Percentiles rank a stretch among this genome's conserved stretches.
Conservation (phyloP, 2,797 vertebrate species). For the Parauchenoglanis ngamensis region DNA sequence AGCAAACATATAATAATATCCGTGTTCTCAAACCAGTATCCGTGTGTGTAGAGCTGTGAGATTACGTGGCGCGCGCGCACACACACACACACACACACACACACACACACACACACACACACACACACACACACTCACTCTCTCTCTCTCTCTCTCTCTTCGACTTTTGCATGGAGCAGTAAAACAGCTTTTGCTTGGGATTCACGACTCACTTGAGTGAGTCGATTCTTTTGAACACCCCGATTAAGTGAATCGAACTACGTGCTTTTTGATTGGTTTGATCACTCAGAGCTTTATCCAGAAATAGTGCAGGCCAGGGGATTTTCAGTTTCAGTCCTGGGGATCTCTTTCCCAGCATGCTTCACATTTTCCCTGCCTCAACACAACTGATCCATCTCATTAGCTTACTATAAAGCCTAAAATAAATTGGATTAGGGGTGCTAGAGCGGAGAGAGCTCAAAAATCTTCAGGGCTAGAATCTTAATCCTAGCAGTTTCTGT, state of each 20-base stretch:
- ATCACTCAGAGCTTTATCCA: not conserved
- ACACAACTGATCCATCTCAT: not conserved
- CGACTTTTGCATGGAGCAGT: not conserved
- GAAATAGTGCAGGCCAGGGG: not conserved
- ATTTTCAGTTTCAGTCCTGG: not conserved
- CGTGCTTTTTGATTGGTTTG: no score
- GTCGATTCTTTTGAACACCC: not conserved
- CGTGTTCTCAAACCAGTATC: conserved; percentile 44
- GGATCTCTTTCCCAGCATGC: not conserved
- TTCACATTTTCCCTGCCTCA: not conserved
- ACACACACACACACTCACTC: not conserved
- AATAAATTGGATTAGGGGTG: not conserved
- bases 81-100: not conserved
- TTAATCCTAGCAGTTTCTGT: not conserved
- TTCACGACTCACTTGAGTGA: not conserved
- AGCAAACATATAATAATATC: conserved; percentile 23
- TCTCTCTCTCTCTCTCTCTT: conserved; percentile 40
- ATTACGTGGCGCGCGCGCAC: conserved; percentile 34
- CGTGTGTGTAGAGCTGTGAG: conserved; percentile 38
- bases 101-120: no score
- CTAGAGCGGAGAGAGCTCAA: not conserved
- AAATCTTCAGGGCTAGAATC: not conserved
- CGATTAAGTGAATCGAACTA: not conserved
- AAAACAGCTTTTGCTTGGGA: not conserved
- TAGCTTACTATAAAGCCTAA: not conserved